phyloP scores from a whole-genome alignment of 2,113 vertebrate species.

The Empidonax traillii region DNA sequence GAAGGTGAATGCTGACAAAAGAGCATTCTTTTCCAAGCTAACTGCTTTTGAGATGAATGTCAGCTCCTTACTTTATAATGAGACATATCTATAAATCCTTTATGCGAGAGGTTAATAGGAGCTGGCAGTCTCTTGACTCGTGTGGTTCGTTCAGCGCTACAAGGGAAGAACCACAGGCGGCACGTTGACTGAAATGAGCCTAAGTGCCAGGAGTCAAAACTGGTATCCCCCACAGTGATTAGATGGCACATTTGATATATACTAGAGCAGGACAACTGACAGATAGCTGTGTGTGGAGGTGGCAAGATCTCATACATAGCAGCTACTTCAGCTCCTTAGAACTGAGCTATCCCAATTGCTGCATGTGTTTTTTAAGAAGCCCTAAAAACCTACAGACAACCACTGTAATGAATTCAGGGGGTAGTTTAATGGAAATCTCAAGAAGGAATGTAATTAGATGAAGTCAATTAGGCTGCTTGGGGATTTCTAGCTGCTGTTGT shows the following conservation, averaged over 20 bases:
- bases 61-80: slow-evolving; percentile 62
- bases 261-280: not conserved
- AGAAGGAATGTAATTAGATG: slow-evolving; percentile 75
- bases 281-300: slow-evolving; percentile 7
- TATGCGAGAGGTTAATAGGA: slow-evolving; percentile 54
- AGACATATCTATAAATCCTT: slow-evolving; percentile 65
- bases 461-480: slow-evolving; percentile 74
- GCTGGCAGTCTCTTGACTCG: slow-evolving; percentile 48
- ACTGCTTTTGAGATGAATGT: slow-evolving; percentile 63
- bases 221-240: not conserved
- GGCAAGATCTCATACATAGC: not conserved
- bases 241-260: slow-evolving; percentile 39
- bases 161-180: not conserved
- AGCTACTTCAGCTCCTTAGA: not conserved
- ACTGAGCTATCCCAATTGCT: not conserved
- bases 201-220: slow-evolving; percentile 46
- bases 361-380: not conserved
- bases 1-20: slow-evolving; percentile 61
- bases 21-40: slow-evolving; percentile 36
- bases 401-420: slow-evolving; percentile 55
- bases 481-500: slow-evolving; percentile 68
- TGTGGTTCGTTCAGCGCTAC: not conserved
- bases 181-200: not conserved
- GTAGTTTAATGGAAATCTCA: slow-evolving; percentile 66
- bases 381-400: slow-evolving; percentile 37